phyloP scores from a whole-genome alignment of 2,113 vertebrate genomes.

The Speoplatyrhinus poulsoni region DNA sequence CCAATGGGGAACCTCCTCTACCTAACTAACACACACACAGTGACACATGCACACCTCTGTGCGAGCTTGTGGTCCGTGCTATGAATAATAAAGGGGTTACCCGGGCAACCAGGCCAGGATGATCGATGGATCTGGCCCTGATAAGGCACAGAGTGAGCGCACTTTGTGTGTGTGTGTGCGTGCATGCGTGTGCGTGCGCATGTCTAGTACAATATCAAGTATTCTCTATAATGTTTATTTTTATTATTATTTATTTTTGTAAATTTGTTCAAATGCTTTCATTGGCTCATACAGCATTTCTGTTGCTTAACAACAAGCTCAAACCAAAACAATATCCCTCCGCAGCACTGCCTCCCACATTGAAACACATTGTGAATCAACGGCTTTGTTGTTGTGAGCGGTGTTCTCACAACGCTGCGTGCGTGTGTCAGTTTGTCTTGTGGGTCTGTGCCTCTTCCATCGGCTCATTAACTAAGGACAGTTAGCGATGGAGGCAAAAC shows the following conservation, averaged over 20 bases:
- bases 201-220: background rate
- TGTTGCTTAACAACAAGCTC: too few relatives aligned
- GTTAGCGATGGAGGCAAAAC: background rate
- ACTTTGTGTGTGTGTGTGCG: constrained; percentile 25
- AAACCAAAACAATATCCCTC: too few relatives aligned
- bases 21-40: constrained; percentile 30
- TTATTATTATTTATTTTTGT: too few relatives aligned
- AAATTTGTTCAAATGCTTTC: background rate
- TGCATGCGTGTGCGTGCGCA: constrained; percentile 13
- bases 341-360: too few relatives aligned
- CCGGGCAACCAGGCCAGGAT: constrained; percentile 67
- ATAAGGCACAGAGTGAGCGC: constrained; percentile 58
- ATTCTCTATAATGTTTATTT: background rate
- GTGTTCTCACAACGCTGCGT: too few relatives aligned
- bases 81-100: constrained; percentile 76
- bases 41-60: constrained; percentile 28
- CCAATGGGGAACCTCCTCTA: constrained; percentile 59
- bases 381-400: too few relatives aligned
- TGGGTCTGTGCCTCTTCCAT: too few relatives aligned
- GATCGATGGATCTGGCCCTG: constrained; percentile 64
- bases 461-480: background rate
- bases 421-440: background rate
- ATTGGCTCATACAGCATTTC: background rate
- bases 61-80: constrained; percentile 65
- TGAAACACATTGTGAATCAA: too few relatives aligned